Percentiles rank a stretch among this genome's conserved stretches.
phyloP scores from a whole-genome alignment of 1,140 invertebrate genomes.

The Chironomus tepperi region DNA sequence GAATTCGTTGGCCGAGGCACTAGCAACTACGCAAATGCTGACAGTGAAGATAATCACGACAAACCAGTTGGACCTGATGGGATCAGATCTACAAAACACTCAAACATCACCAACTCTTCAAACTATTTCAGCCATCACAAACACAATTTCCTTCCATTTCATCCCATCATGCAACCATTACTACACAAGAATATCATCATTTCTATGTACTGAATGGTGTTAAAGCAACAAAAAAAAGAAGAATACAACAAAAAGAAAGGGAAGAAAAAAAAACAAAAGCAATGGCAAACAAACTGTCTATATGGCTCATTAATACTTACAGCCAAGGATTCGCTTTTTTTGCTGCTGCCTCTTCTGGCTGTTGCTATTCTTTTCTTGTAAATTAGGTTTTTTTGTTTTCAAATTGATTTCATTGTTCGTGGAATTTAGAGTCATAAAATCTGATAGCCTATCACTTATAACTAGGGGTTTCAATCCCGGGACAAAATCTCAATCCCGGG shows the following conservation, averaged over 20 bases:
- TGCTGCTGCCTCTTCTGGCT: not conserved
- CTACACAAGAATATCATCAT: not conserved
- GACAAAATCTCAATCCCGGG: no score
- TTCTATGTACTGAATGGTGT: not conserved
- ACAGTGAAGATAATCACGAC: no score
- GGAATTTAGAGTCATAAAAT: not conserved
- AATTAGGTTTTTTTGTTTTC: not conserved
- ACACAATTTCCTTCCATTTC: no score
- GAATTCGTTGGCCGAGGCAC: no score
- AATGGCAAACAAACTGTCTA: not conserved
- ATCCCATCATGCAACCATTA: no score
- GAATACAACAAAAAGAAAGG: not conserved
- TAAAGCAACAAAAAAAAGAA: not conserved
- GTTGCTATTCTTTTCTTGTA: not conserved
- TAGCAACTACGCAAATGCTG: no score
- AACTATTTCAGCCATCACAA: no score
- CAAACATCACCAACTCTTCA: no score
- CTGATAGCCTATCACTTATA: not conserved
- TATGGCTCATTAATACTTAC: conserved; percentile 21
- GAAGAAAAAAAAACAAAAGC: not conserved
- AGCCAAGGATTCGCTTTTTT: not conserved
- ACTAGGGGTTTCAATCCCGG: no score
- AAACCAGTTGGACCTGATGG: no score
- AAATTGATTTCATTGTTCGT: not conserved
- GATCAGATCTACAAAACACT: no score